These are phyloP conservation scores for Pachycephus smyrnensis DNA, from an alignment of 2,888 invertebrate genomes.

Conservation along the genomic window DNA sequence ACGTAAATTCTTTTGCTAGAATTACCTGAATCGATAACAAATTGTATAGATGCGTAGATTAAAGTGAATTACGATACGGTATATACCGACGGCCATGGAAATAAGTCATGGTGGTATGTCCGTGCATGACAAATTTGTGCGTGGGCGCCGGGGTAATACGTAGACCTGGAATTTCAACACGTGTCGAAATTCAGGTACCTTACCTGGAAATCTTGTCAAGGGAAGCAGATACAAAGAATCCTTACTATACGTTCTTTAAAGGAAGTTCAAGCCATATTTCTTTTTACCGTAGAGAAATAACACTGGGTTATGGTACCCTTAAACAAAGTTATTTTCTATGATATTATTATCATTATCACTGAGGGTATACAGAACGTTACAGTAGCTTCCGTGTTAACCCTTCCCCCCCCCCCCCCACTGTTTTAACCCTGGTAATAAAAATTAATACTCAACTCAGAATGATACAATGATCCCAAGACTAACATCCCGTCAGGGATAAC, in stretches of 20 bases:
- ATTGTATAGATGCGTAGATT: not conserved
- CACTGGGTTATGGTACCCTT: not conserved
- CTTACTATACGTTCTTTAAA: not conserved
- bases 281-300: not conserved
- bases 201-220: not conserved
- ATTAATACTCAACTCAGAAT: not conserved
- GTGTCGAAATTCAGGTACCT: not conserved
- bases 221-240: not conserved
- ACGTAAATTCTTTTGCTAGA: not conserved
- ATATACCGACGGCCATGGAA: not conserved
- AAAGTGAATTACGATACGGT: not conserved
- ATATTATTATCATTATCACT: too few relatives aligned
- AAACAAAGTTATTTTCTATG: too few relatives aligned
- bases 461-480: not conserved
- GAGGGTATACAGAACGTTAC: not conserved
- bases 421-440: not conserved
- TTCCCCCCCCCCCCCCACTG: too few relatives aligned
- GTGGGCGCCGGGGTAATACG: not conserved
- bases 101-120: not conserved
- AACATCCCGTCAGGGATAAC: not conserved
- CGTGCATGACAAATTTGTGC: not conserved
- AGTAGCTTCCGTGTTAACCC: not conserved
- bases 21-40: not conserved
- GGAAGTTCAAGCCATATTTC: not conserved
- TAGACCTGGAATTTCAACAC: not conserved